Conservation (phyloP, 2,113 vertebrate species). For the Pterocles gutturalis region DNA sequence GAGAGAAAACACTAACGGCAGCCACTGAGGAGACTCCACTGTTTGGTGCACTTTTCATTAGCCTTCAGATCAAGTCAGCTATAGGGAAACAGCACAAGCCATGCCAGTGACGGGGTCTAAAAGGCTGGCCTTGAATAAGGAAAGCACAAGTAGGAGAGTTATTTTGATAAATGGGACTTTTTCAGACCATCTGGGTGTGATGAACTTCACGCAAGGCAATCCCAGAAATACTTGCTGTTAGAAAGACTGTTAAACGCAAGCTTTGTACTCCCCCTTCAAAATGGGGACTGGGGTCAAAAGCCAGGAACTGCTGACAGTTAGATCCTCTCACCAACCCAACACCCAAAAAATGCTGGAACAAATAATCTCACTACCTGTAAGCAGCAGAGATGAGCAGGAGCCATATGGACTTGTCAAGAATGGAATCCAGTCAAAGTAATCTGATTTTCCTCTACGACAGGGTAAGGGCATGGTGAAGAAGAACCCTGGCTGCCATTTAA, state of each 20-base stretch:
- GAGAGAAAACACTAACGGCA: rapidly evolving
- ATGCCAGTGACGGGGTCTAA: neutral
- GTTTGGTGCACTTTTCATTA: rapidly evolving
- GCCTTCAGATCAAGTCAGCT: neutral
- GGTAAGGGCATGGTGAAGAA: neutral
- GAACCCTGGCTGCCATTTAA: neutral
- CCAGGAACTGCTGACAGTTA: neutral
- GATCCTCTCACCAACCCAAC: neutral
- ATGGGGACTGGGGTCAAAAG: neutral
- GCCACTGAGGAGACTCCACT: neutral
- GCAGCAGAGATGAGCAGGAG: neutral
- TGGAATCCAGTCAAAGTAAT: neutral
- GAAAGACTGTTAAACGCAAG: neutral
- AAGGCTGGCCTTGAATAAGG: neutral
- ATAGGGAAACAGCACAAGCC: neutral
- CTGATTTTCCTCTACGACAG: neutral
- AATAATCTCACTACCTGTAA: neutral
- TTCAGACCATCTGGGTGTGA: neutral
- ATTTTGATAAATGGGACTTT: neutral
- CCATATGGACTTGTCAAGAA: neutral
- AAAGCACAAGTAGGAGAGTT: neutral
- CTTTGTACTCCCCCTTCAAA: neutral
- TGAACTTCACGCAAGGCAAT: neutral
- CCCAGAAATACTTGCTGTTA: neutral
- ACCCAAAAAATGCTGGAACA: neutral